Conservation (phyloP, 2,797 vertebrate species). For the Loris lydekkerianus region DNA sequence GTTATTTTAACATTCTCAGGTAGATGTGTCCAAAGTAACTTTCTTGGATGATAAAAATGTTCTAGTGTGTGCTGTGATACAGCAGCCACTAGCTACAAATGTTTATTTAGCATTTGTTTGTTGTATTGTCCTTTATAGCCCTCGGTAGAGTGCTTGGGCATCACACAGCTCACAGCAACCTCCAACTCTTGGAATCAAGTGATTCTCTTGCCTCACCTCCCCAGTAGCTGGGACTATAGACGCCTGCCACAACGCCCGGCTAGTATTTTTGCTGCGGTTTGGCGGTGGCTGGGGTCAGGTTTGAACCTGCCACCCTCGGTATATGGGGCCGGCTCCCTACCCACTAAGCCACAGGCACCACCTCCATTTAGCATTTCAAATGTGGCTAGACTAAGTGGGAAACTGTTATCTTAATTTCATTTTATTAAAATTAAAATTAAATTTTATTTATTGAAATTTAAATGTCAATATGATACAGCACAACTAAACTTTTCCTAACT, state of each 20-base stretch:
- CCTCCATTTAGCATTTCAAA: neutral
- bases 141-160: no score
- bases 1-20: slow-evolving; percentile 39
- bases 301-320: no score
- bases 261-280: no score
- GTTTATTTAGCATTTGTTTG: neutral
- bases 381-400: neutral
- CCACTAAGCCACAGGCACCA: no score
- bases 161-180: no score
- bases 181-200: no score
- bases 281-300: no score
- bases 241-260: no score
- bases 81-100: neutral
- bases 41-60: neutral
- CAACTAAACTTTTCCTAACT: neutral
- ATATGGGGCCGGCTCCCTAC: no score
- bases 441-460: neutral
- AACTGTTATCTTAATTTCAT: neutral
- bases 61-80: neutral
- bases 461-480: neutral
- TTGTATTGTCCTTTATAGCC: no score
- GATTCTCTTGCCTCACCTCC: no score
- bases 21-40: neutral
- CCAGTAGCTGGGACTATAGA: no score
- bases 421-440: neutral